Conservation (phyloP, 2,888 invertebrate species). For the Ectemnius continuus region DNA sequence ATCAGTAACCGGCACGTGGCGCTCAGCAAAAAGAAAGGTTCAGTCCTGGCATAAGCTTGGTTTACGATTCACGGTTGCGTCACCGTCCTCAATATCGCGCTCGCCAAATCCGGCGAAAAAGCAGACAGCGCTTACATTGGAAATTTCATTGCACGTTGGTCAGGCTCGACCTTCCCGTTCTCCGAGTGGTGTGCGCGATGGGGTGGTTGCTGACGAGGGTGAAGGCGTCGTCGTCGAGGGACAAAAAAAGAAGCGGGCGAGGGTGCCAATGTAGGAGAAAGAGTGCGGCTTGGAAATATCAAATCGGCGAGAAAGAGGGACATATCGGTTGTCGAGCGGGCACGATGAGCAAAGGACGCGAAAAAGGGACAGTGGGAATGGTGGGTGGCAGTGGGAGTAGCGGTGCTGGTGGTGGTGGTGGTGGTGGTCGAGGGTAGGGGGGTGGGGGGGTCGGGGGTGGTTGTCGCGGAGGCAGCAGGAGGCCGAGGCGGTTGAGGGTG, state of each 20-base stretch:
- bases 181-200: conserved; percentile 21
- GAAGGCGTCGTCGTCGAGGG: conserved; percentile 15
- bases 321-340: not conserved
- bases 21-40: too few species aligned
- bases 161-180: conserved; percentile 60
- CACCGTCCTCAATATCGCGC: not conserved
- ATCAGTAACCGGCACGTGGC: conserved; percentile 1
- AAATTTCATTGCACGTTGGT: conserved; percentile 59
- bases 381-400: conserved; percentile 17
- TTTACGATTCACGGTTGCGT: not conserved
- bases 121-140: conserved; percentile 41
- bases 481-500: conserved; percentile 39
- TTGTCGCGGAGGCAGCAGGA: conserved; percentile 24
- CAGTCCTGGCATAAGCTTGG: too few species aligned
- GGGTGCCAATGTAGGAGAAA: too few species aligned
- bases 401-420: conserved; percentile 19
- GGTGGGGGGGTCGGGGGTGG: conserved; percentile 45
- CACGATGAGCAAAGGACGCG: not conserved
- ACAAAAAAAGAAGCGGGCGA: not conserved
- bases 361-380: conserved; percentile 11
- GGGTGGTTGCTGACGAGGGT: conserved; percentile 24
- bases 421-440: conserved; percentile 43
- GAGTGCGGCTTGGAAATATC: too few species aligned
- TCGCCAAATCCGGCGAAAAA: conserved; percentile 15
- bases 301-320: conserved; percentile 1